Base-by-base conservation (phyloP, 2,797 vertebrate species). In the Clarias laeviceps region DNA sequence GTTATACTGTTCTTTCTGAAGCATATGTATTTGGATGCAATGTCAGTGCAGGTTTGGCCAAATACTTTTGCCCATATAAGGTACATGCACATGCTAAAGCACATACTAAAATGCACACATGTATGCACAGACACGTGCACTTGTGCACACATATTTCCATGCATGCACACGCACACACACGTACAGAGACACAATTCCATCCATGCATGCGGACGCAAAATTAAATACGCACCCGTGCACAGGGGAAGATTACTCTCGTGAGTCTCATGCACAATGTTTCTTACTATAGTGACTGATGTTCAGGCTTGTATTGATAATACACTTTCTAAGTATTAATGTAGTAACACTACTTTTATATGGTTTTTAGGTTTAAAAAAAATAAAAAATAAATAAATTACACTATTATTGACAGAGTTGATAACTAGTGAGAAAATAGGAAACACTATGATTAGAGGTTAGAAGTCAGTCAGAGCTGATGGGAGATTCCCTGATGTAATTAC, bases 401-500 rank as follows among this genome's bases (percentile, higher is more conserved):
- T 11, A 11, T 34, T n/a, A 73, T 73, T 24, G 37, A 72, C 69
- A 72, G 22, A 22, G 45, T 12, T 45, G 69, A n/a, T 45, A 72
- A 70, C 40, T 72, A 50, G 83, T 20, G 1, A 34, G 24, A 80
- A 40, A 22, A 64, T 40, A 29, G 7, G 3, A n/a, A 74, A n/a
- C 50, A 62, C 37, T 5, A 5, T 20, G 4, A 8, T 70, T 37
- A 40, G 40, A 15, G 34, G 22, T 45, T 64, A 18, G 50, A 45
- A 29, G 56, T 81, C 81, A 69, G 50, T 32, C n/a, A 82, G 4
- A 24, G 57, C 68, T 29, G 82, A 79, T 27, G 20, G 37, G 6
- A 37, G 64, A 74, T 11, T 64, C 18, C 0, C 62, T 20, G 45
- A 66, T 84, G 62, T 79, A 34, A 29, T 56, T 78, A 59, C 68